These are phyloP conservation scores for Oryzias sinensis DNA, from an alignment of 2,797 vertebrate species.

Conservation along the genomic window DNA sequence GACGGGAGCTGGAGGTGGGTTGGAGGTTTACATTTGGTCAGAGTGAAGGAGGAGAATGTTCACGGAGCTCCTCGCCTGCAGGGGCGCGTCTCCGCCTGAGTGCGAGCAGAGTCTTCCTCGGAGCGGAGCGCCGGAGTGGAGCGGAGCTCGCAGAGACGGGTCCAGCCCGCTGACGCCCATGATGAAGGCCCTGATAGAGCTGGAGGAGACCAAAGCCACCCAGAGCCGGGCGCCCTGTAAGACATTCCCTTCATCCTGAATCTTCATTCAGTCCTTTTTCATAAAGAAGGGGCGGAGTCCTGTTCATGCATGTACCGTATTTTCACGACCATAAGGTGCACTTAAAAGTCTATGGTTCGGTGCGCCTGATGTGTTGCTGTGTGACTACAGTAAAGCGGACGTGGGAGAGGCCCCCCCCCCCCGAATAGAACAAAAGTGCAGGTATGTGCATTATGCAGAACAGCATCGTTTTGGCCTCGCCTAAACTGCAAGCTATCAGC, in stretches of 20 bases:
- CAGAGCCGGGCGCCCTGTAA: slow-evolving; percentile 82
- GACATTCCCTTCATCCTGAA: slow-evolving; percentile 20
- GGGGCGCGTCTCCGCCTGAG: slow-evolving; percentile 80
- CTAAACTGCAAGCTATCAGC: too few relatives aligned
- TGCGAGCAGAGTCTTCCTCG: slow-evolving; percentile 71
- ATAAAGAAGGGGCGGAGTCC: too few relatives aligned
- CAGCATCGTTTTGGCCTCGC: too few relatives aligned
- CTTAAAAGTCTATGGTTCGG: too few relatives aligned
- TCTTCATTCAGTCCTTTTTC: too few relatives aligned
- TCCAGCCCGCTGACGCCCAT: slow-evolving; percentile 80
- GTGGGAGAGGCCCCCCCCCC: too few relatives aligned
- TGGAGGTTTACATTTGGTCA: not conserved
- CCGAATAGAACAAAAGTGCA: too few relatives aligned
- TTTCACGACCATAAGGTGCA: too few relatives aligned
- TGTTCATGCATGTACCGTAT: too few relatives aligned
- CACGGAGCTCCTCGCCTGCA: slow-evolving; percentile 38
- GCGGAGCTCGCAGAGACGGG: slow-evolving; percentile 58
- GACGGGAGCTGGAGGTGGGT: slow-evolving; percentile 63
- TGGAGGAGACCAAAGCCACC: slow-evolving; percentile 85
- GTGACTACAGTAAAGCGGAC: too few relatives aligned
- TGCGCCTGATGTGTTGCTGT: too few relatives aligned
- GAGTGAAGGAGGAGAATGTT: slow-evolving; percentile 8
- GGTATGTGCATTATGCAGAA: too few relatives aligned
- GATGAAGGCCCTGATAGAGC: slow-evolving; percentile 88
- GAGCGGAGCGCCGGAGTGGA: slow-evolving; percentile 35